A percentile compares a stretch with the other conserved stretches of the same genome.
Conservation (phyloP, 37 sponge, comb jelly and placozoan species). For the Halichondria panicea region DNA sequence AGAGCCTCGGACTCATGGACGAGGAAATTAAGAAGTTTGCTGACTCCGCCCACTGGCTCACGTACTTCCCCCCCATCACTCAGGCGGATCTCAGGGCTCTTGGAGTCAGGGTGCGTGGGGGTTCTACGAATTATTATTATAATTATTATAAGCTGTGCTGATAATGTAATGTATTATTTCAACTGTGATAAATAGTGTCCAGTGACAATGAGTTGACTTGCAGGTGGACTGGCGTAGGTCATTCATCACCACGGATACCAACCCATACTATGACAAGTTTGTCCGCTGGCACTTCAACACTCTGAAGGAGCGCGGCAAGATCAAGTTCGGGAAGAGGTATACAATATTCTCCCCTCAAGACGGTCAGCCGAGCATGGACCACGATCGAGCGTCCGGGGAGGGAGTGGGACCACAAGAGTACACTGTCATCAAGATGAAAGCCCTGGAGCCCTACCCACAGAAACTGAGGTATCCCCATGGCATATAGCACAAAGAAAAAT, state of each 20-base stretch:
- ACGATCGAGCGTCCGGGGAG: slow-evolving; percentile 94
- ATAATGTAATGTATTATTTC: neutral
- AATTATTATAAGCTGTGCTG: neutral
- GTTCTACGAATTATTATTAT: neutral
- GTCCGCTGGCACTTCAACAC: slow-evolving; percentile 95
- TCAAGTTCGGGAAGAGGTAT: slow-evolving; percentile 98
- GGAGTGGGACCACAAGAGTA: slow-evolving; percentile 99
- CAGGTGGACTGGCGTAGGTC: slow-evolving; percentile 98
- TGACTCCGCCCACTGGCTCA: slow-evolving; percentile 87
- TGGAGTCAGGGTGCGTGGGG: slow-evolving; percentile 72
- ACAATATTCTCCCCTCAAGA: slow-evolving; percentile 92
- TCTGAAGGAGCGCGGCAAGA: slow-evolving; percentile 84
- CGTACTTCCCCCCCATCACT: slow-evolving; percentile 89
- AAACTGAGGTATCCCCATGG: slow-evolving; percentile 59
- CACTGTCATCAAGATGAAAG: slow-evolving; percentile 96
- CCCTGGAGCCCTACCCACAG: slow-evolving; percentile 76
- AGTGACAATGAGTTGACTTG: no score
- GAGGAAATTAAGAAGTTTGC: slow-evolving; percentile 93
- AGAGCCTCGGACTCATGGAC: slow-evolving; percentile 68
- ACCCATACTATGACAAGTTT: slow-evolving; percentile 98
- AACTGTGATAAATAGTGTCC: no score
- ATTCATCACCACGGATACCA: slow-evolving; percentile 97
- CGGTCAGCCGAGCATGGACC: slow-evolving; percentile 98
- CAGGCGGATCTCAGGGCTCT: slow-evolving; percentile 77
- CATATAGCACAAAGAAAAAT: no score